Evolutionary conservation across 2,888 invertebrate genomes (phyloP).

Genomic region (Microctonus brassicae): DNA sequence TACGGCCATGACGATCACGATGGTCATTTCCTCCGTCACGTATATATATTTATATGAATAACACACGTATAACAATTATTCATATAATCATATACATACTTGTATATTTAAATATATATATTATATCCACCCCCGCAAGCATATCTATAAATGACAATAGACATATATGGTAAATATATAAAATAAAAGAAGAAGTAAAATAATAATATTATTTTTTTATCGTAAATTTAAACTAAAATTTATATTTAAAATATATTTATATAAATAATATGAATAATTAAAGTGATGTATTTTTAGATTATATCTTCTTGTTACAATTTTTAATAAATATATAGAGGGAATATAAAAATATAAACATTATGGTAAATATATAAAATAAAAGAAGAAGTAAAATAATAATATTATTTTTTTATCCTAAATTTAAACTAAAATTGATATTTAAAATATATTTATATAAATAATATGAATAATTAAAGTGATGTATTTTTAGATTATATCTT

Average conservation of each 20-base stretch:
- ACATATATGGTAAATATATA: neutral
- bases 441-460: too few relatives aligned
- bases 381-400: neutral
- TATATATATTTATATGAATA: neutral
- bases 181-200: neutral
- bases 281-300: too few relatives aligned
- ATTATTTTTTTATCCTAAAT: neutral
- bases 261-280: too few relatives aligned
- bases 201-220: neutral
- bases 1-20: slow-evolving; percentile 59
- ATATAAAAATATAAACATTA: too few relatives aligned
- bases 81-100: too few relatives aligned
- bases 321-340: too few relatives aligned
- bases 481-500: too few relatives aligned
- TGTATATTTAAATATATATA: too few relatives aligned
- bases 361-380: neutral
- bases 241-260: too few relatives aligned
- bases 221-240: slow-evolving; percentile 16
- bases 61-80: too few relatives aligned
- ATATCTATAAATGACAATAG: neutral
- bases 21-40: slow-evolving; percentile 59
- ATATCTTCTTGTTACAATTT: too few relatives aligned
- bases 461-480: too few relatives aligned
- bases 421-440: slow-evolving; percentile 12
- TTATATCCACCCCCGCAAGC: slow-evolving; percentile 14